Evolutionary conservation across 2,113 vertebrate genomes (phyloP).

Genomic region (Agapornis roseicollis): DNA sequence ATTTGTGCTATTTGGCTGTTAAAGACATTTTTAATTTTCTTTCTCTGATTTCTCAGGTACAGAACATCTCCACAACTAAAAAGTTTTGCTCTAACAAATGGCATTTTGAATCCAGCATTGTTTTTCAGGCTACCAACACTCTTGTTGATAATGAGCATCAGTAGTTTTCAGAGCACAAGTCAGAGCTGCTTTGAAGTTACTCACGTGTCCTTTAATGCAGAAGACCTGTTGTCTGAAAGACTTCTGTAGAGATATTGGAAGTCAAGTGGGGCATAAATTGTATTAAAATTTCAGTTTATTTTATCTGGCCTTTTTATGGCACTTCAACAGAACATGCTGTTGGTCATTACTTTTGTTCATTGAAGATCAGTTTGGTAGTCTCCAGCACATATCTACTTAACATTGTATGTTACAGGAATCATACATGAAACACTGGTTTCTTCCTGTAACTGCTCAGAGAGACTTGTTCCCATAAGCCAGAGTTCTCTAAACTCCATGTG

Average conservation of each 20-base stretch:
- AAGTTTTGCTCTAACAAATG: conserved; percentile 38
- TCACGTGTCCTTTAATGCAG: background rate
- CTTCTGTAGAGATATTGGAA: background rate
- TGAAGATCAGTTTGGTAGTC: background rate
- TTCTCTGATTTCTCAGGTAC: conserved; percentile 42
- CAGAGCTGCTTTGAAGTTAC: conserved; percentile 14
- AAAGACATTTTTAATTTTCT: background rate
- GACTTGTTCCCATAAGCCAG: background rate
- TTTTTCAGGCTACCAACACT: conserved; percentile 40
- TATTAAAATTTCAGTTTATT: background rate
- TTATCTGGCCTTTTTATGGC: background rate
- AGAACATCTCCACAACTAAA: background rate
- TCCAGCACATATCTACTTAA: background rate
- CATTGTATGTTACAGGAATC: background rate
- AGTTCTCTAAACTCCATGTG: background rate
- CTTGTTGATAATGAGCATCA: background rate
- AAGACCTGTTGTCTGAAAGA: background rate
- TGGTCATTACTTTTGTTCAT: background rate
- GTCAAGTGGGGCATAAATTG: background rate
- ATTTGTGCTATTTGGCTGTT: background rate
- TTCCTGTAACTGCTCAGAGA: background rate
- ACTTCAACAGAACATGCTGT: background rate
- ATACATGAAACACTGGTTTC: background rate
- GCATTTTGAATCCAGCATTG: conserved; percentile 29
- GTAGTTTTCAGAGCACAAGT: background rate